Conservation (phyloP, 2,797 vertebrate species). For the Diglossa cyanea region DNA sequence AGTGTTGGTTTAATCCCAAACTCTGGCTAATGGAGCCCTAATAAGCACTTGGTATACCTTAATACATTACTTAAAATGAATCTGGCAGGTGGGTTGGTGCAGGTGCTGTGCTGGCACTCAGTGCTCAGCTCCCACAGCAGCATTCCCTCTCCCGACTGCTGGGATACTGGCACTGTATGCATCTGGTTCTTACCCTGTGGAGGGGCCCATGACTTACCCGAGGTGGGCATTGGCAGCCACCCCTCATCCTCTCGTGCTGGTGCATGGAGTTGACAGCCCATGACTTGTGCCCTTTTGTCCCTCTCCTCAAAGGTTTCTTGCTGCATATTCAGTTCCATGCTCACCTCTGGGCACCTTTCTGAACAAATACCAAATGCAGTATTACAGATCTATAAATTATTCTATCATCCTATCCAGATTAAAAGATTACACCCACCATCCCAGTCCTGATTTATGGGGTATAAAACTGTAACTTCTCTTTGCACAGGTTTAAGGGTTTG, state of each 20-base stretch:
- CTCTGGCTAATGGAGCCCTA: neutral
- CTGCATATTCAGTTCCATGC: fast-evolving
- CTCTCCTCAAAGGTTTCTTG: neutral
- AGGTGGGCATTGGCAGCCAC: neutral
- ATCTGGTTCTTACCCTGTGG: too few species aligned
- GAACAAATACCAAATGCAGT: neutral
- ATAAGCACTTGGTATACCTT: neutral
- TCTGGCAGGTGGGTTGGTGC: neutral
- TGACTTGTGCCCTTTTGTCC: neutral
- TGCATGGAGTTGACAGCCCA: fast-evolving
- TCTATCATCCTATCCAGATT: neutral
- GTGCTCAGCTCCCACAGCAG: neutral
- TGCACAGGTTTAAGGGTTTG: neutral
- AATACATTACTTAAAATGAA: neutral
- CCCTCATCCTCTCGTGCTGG: fast-evolving
- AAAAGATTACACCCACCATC: neutral
- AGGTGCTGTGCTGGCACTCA: neutral
- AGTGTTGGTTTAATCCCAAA: constrained; percentile 38
- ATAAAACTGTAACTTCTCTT: neutral
- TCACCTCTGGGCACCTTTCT: neutral
- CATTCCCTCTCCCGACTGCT: neutral
- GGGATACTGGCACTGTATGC: neutral
- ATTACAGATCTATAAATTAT: neutral
- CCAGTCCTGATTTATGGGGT: fast-evolving
- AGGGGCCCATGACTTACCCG: neutral